Evolutionary conservation across 1,140 invertebrate genomes (phyloP).

Genomic region (Danaus melanippus): DNA sequence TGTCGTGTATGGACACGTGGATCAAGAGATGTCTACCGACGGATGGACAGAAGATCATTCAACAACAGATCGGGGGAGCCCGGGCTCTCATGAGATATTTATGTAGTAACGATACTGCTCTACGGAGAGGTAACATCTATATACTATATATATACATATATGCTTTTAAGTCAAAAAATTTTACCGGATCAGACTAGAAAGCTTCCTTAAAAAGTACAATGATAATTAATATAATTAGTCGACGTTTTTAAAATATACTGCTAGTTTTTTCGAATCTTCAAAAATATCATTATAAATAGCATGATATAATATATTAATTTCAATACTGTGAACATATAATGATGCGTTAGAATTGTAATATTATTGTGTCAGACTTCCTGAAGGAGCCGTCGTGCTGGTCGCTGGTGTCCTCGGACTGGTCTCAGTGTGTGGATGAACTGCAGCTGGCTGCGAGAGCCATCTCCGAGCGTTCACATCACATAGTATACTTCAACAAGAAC

Average conservation of each 20-base stretch:
- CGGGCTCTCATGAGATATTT: slow-evolving; percentile 52
- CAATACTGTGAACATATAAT: neutral
- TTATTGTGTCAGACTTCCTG: slow-evolving; percentile 40
- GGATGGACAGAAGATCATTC: slow-evolving; percentile 51
- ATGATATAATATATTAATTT: neutral
- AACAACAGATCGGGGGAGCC: slow-evolving; percentile 55
- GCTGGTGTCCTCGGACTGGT: slow-evolving; percentile 51
- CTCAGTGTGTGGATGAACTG: slow-evolving; percentile 49
- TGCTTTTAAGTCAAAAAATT: no score
- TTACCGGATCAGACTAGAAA: no score
- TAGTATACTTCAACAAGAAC: slow-evolving; percentile 52
- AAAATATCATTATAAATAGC: no score
- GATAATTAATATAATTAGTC: no score
- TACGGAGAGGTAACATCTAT: slow-evolving; percentile 40
- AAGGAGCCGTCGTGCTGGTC: slow-evolving; percentile 51
- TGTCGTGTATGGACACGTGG: slow-evolving; percentile 62
- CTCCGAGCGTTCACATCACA: slow-evolving; percentile 42
- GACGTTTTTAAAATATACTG: no score
- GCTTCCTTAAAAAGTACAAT: no score
- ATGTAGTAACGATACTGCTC: slow-evolving; percentile 51
- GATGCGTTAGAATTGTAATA: neutral
- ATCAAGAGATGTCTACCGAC: slow-evolving; percentile 55
- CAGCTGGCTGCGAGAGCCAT: slow-evolving; percentile 46
- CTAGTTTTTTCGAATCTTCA: no score
- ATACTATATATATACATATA: no score